Evolutionary conservation across 2,113 vertebrate species (phyloP), one percentile per base, ranked within the genome.

Genomic region (Pseudonaja textilis): DNA sequence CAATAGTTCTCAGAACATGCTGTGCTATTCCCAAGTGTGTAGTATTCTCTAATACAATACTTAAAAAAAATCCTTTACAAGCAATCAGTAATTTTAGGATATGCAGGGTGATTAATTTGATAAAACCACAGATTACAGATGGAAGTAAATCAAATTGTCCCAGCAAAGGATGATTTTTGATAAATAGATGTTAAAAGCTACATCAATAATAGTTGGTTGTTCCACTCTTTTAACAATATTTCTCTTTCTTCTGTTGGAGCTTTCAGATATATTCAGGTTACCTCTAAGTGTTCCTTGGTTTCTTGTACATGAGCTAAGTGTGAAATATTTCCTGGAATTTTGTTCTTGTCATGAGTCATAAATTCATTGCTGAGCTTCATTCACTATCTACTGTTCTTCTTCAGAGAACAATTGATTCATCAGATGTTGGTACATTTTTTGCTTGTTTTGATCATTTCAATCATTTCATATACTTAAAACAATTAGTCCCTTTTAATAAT

Each of bases 1-100:
- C 59, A 47, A 50, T 20, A 47, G 74, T 64, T 93, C 23, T 50
- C 56, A 90, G 81, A 93, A 93, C 81, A 93, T 69, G 81, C n/a
- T 90, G 74, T 90, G 92, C n/a, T 59, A 64, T 93, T 25, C 92
- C 81, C 25, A 26, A 61, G 22, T 22, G 34, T 52, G 1, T 64
- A 23, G 61, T 54, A 64, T 87, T 92, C 94, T 89, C 92, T 5
- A 47, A 34, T 52, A 93, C 7, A 5, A 90, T 89, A 29, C 9
- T 90, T 81, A 7, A 18, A 81, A 81, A 39, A 20, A 74, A 81
- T 14, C 34, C 18, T 64, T 89, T 55, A 69, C 50, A 89, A 90
- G 69, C 20, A 93, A 29, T 25, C 89, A 61, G 90, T 93, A 92
- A 94, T 10, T 92, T 91, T 89, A 54, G 42, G 90, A 22, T 0